phyloP scores from a whole-genome alignment of 2,888 invertebrate genomes.

The Sphaerophoria rueppellii region DNA sequence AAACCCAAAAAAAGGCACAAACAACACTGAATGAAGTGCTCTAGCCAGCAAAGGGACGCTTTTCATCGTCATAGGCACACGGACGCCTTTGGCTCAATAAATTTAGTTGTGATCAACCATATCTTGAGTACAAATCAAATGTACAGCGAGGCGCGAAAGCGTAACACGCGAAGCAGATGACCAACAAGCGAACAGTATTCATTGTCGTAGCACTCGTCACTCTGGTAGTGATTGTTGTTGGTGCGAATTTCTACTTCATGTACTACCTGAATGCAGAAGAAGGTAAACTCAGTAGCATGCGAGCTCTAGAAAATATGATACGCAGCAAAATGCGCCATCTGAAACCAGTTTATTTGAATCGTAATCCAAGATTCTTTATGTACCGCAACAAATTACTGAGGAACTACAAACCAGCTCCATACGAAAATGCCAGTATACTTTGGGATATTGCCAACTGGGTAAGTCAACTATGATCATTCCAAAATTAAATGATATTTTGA shows the following conservation, averaged over 20 bases:
- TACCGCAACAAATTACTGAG: slow-evolving; percentile 80
- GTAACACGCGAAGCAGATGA: slow-evolving; percentile 53
- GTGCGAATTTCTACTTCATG: slow-evolving; percentile 82
- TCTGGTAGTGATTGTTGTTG: slow-evolving; percentile 77
- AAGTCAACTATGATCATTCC: slow-evolving; percentile 67
- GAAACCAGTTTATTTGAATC: slow-evolving; percentile 81
- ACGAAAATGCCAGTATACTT: slow-evolving; percentile 83
- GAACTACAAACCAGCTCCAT: slow-evolving; percentile 79
- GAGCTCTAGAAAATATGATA: slow-evolving; percentile 80
- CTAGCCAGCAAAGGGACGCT: slow-evolving; percentile 63
- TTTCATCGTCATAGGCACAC: slow-evolving; percentile 64
- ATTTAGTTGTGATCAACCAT: slow-evolving; percentile 64
- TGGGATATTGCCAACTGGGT: slow-evolving; percentile 83
- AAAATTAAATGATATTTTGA: slow-evolving; percentile 6
- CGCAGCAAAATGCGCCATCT: slow-evolving; percentile 80
- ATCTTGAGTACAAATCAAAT: slow-evolving; percentile 71
- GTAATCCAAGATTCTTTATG: slow-evolving; percentile 82
- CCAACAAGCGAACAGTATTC: slow-evolving; percentile 79
- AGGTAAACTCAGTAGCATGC: slow-evolving; percentile 81
- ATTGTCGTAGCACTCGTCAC: slow-evolving; percentile 78
- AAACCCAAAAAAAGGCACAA: slow-evolving; percentile 23
- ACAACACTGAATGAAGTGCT: slow-evolving; percentile 67
- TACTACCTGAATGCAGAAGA: slow-evolving; percentile 81
- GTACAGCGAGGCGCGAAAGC: slow-evolving; percentile 40
- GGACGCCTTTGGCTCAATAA: slow-evolving; percentile 45